A percentile compares a stretch with the other conserved stretches of the same genome.
Evolutionary conservation across 2,113 vertebrate genomes (phyloP).

Genomic region (Sander lucioperca): DNA sequence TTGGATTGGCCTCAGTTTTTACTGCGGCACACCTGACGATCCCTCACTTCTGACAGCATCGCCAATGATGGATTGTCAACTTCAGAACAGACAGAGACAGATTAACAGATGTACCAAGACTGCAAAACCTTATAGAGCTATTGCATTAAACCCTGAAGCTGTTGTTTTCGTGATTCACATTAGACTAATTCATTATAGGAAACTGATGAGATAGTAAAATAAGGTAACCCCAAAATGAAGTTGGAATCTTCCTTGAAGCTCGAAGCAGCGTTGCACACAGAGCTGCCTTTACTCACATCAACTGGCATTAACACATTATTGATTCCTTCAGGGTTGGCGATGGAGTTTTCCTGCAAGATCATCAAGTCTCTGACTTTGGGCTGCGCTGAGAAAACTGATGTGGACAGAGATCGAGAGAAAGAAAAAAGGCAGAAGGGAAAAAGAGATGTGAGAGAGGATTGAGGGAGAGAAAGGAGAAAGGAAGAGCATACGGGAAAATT

Average conservation of each 20-base stretch:
- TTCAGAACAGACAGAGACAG: not conserved
- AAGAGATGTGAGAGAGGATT: not conserved
- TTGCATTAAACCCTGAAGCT: not conserved
- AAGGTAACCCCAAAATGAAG: not conserved
- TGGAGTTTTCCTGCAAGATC: constrained; percentile 52
- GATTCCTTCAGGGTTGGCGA: constrained; percentile 30
- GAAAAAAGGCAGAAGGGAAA: not conserved
- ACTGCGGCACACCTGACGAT: not conserved
- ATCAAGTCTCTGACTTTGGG: constrained; percentile 53
- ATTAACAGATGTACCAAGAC: not conserved
- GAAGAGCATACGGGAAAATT: not conserved
- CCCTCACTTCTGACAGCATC: constrained; percentile 17
- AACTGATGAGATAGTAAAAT: constrained; percentile 16
- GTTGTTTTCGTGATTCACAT: not conserved
- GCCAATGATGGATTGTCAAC: constrained; percentile 18
- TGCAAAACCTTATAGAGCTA: not conserved
- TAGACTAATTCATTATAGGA: not conserved
- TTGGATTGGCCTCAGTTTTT: not conserved
- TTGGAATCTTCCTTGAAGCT: not conserved
- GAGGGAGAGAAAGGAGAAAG: not conserved
- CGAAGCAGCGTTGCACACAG: not conserved
- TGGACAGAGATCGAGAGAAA: not conserved
- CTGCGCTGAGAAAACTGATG: constrained; percentile 3
- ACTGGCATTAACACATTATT: constrained; percentile 41
- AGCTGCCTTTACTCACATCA: constrained; percentile 35